A percentile compares a stretch with the other conserved stretches of the same genome.
These are phyloP conservation scores for Leptinotarsa peninsularis DNA, from an alignment of 2,888 invertebrate species.

Conservation along the genomic window DNA sequence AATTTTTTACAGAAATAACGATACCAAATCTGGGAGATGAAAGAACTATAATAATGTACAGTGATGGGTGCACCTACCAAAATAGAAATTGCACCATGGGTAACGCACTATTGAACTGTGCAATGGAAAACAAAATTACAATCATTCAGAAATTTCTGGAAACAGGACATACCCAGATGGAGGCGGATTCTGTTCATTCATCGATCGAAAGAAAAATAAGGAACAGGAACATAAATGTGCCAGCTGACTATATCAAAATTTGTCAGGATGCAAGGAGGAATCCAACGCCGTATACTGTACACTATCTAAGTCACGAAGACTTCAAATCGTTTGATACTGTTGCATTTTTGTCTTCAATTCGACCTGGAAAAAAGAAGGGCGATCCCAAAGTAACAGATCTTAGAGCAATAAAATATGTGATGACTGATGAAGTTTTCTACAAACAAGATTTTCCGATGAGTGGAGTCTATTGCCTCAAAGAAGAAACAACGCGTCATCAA, in stretches of 20 bases:
- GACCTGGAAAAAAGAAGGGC: slow-evolving; percentile 25
- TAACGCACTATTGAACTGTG: slow-evolving; percentile 30
- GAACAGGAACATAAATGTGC: slow-evolving; percentile 21
- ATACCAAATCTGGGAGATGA: slow-evolving; percentile 5
- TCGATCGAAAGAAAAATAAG: slow-evolving; percentile 24
- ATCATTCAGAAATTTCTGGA: slow-evolving; percentile 26
- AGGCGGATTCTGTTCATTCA: slow-evolving; percentile 26
- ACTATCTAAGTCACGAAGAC: background rate
- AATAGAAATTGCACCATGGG: slow-evolving; percentile 30
- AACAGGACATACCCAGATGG: slow-evolving; percentile 28
- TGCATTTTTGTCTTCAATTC: slow-evolving; percentile 25
- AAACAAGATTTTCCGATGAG: slow-evolving; percentile 14
- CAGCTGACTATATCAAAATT: slow-evolving; percentile 22
- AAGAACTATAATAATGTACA: slow-evolving; percentile 28
- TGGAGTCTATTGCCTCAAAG: slow-evolving; percentile 19
- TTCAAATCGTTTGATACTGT: slow-evolving; percentile 4
- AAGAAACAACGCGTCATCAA: background rate
- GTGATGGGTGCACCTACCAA: slow-evolving; percentile 36
- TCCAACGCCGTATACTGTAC: background rate
- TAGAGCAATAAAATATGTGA: slow-evolving; percentile 17
- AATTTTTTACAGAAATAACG: slow-evolving; percentile 11
- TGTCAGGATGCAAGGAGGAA: slow-evolving; percentile 22
- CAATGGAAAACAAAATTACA: slow-evolving; percentile 20
- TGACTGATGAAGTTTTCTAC: slow-evolving; percentile 2
- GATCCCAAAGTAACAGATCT: slow-evolving; percentile 32